Conservation (phyloP, 1,140 invertebrate genomes). For the Alviniconcha marisindica region DNA sequence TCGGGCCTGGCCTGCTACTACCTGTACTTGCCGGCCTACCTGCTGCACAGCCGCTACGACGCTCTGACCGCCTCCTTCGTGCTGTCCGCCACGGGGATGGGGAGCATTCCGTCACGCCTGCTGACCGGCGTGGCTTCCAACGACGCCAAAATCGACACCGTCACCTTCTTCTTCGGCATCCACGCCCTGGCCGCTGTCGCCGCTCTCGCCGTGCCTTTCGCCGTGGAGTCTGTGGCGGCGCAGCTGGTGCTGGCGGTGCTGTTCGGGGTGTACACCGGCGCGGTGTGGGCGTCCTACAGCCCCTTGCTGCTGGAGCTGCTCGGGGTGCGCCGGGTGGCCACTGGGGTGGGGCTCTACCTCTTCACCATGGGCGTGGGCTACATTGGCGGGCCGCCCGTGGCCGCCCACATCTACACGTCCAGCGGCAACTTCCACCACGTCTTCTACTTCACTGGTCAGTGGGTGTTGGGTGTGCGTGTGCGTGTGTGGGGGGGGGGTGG, state of each 20-base stretch:
- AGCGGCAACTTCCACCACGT: neutral
- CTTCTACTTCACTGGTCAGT: slow-evolving; percentile 23
- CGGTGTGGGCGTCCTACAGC: slow-evolving; percentile 37
- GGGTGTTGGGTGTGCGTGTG: neutral
- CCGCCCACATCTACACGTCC: slow-evolving; percentile 40
- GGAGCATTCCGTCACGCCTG: slow-evolving; percentile 8
- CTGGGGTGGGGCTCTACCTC: slow-evolving; percentile 45
- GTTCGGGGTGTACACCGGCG: slow-evolving; percentile 52
- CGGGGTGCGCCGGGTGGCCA: slow-evolving; percentile 49
- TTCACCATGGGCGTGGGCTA: slow-evolving; percentile 47
- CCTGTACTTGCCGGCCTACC: slow-evolving; percentile 28
- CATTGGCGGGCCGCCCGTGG: slow-evolving; percentile 50
- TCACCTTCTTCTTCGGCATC: slow-evolving; percentile 20
- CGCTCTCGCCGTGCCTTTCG: neutral
- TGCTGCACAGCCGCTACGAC: slow-evolving; percentile 24
- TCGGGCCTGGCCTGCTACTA: neutral
- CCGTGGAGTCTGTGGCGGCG: neutral
- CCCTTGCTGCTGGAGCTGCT: slow-evolving; percentile 47
- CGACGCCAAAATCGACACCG: slow-evolving; percentile 4
- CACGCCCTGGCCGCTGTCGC: neutral
- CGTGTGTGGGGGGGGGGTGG: neutral
- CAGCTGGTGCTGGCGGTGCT: slow-evolving; percentile 31
- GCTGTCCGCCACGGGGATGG: slow-evolving; percentile 12
- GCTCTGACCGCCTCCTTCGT: slow-evolving; percentile 24
- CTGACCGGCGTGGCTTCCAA: slow-evolving; percentile 17